Evolutionary conservation across 2,888 invertebrate genomes (phyloP), one percentile per base, ranked within the genome.

Genomic region (Thelaira solivaga): DNA sequence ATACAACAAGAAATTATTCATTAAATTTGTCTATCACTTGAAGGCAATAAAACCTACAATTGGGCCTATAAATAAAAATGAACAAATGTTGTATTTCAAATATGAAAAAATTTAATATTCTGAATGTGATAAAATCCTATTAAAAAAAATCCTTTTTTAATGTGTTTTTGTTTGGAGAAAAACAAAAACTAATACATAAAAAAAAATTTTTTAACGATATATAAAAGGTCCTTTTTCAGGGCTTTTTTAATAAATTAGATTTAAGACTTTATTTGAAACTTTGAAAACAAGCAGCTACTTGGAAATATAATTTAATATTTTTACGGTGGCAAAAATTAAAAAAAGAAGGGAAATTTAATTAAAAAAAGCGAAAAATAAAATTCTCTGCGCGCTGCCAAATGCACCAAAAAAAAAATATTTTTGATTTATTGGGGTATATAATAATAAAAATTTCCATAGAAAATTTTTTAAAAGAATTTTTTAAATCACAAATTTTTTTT

Each of bases 81-180:
- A n/a, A 20, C 2, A 36, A 68, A 31, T n/a, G n/a, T n/a, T n/a
- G 13, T 31, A 57, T 47, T 36, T 71, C 41, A 36, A 41, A 43
- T 8, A 72, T 45, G n/a, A 7, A 51, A 53, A 26, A 62, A 51
- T 41, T 26, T 13, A 11, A 36, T 29, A 55, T 51, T 24, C 47
- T 31, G 39, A 69, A 69, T 74, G 74, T 74, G 68, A 75, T 75
- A 75, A 68, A 74, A 39, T 29, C 61, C 51, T 59, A 57, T 64
- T 76, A 26, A 67, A 76, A 71, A 61, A 59, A 59, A 39, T 49
- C 34, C 45, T 45, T 49, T 67, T 55, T 45, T 55, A 49, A 39
- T 36, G 61, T 43, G 34, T 73, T 73, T 68, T 67, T 62, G 8
- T 69, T 65, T 76, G 10, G 11, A 7, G 62, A 69, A 77, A 69